Evolutionary conservation across 2,113 vertebrate species (phyloP), one percentile per base, ranked within the genome.

Genomic region (Nibea albiflora): DNA sequence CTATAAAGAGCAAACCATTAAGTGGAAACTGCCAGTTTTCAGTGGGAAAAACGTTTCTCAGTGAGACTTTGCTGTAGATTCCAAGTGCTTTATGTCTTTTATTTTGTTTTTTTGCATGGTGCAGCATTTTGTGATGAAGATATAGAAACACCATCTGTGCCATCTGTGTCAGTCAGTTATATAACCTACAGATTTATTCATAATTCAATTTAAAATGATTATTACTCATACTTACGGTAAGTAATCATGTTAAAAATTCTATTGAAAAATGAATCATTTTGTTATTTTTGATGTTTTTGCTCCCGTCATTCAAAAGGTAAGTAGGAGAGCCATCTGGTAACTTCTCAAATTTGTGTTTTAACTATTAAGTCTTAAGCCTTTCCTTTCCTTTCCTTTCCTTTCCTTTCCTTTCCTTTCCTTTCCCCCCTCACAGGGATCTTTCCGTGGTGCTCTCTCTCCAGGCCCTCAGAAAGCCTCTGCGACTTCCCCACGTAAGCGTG

Each of bases 401-500:
- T 35, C 64, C 54, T 35, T 52, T 58, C 79, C 42, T 28, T 20
- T 11, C 16, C 20, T 28, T 5, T 20, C 16, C 10, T 2, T 15
- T 11, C 78, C 24, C 61, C 22, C 8, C 53, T n/a, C 24, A 12
- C 85, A 96, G 95, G 95, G 95, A 26, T 96, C 95, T 70, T 95
- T 96, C 94, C 92, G 95, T 26, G 94, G 95, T 0, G 94, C 94
- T 62, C 90, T 95, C 49, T 95, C 95, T 54, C 96, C 97, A 67
- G 96, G 95, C 80, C 96, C 97, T 85, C 97, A 96, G 85, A 97
- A 97, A 93, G 93, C 96, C 11, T 91, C 93, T 61, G 92, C 92
- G 0, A 87, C 94, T 9, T 92, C 95, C 89, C 96, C 97, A 12
- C 97, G 97, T 79, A 97, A 97, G 85, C 92, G 96, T 31, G 95